A percentile compares a stretch with the other conserved stretches of the same genome.
Conservation (phyloP, 1,140 invertebrate species). For the Zaprionus tsacasi region DNA sequence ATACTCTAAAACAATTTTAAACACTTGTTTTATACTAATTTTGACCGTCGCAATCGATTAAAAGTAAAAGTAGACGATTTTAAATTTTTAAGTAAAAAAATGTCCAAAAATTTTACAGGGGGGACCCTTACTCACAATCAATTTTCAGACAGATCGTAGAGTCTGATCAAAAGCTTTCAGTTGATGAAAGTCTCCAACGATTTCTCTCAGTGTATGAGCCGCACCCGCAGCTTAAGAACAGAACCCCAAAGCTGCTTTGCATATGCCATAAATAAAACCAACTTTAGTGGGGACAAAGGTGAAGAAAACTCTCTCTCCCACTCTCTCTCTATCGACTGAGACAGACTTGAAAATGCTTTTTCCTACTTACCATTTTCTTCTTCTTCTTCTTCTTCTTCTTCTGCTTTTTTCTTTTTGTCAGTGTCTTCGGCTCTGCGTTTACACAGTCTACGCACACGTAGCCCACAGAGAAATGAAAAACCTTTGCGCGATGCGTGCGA, state of each 20-base stretch:
- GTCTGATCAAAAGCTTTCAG: no score
- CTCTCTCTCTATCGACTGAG: not conserved
- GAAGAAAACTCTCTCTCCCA: conserved; percentile 9
- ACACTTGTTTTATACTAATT: no score
- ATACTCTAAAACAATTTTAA: no score
- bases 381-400: conserved; percentile 35
- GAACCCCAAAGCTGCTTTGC: conserved; percentile 64
- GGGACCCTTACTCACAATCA: not conserved
- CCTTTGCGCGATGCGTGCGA: conserved; percentile 68
- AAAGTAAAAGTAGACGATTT: no score
- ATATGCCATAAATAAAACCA: conserved; percentile 58
- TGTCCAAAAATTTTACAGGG: no score
- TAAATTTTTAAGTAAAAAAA: no score
- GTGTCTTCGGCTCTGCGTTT: conserved; percentile 15
- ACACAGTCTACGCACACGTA: conserved; percentile 63
- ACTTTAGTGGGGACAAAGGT: conserved; percentile 4
- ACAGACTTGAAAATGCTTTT: conserved; percentile 62
- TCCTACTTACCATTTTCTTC: conserved; percentile 36
- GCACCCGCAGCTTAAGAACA: conserved; percentile 49
- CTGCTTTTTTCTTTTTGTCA: conserved; percentile 24
- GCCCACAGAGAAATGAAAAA: conserved; percentile 37
- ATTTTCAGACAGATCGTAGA: no score
- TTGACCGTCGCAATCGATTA: no score
- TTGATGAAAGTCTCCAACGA: not conserved
- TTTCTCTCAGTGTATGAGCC: conserved; percentile 34